These are phyloP conservation scores for Cinara cedri DNA, from an alignment of 2,888 invertebrate genomes.

Conservation along the genomic window DNA sequence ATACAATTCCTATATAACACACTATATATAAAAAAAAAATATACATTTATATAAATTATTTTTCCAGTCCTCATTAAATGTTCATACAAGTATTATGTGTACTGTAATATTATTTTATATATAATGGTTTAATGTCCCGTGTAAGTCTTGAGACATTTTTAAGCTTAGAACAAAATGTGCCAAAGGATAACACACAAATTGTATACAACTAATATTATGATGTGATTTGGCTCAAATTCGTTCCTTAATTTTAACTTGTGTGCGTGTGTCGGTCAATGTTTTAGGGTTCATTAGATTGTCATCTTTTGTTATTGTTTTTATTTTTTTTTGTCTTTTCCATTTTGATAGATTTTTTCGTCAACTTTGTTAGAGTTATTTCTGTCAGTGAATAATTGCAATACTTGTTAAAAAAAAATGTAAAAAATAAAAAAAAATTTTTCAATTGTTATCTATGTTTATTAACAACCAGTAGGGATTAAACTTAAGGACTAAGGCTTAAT, in stretches of 20 bases:
- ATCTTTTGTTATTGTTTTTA: constrained; percentile 29
- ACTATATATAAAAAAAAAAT: not conserved
- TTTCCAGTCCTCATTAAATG: not conserved
- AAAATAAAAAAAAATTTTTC: constrained; percentile 8
- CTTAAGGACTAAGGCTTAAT: not conserved
- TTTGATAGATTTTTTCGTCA: not conserved
- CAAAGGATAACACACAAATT: constrained; percentile 52
- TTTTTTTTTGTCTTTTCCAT: constrained; percentile 2
- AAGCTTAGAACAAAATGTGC: constrained; percentile 50
- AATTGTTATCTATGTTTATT: not conserved
- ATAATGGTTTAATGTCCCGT: constrained; percentile 1
- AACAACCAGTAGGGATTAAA: not conserved
- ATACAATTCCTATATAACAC: constrained; percentile 12
- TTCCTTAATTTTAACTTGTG: constrained; percentile 48
- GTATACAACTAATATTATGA: constrained; percentile 52
- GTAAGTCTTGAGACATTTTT: constrained; percentile 26
- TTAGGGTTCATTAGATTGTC: constrained; percentile 33
- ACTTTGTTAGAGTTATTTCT: constrained; percentile 18
- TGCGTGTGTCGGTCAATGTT: constrained; percentile 50
- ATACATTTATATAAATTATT: constrained; percentile 6
- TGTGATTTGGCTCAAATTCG: constrained; percentile 51
- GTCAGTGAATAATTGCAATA: constrained; percentile 34
- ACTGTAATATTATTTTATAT: constrained; percentile 5
- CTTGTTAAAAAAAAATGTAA: constrained; percentile 28
- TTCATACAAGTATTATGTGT: not conserved